Evolutionary conservation across 1,140 invertebrate genomes (phyloP).

Genomic region (Bombus sibiricus): DNA sequence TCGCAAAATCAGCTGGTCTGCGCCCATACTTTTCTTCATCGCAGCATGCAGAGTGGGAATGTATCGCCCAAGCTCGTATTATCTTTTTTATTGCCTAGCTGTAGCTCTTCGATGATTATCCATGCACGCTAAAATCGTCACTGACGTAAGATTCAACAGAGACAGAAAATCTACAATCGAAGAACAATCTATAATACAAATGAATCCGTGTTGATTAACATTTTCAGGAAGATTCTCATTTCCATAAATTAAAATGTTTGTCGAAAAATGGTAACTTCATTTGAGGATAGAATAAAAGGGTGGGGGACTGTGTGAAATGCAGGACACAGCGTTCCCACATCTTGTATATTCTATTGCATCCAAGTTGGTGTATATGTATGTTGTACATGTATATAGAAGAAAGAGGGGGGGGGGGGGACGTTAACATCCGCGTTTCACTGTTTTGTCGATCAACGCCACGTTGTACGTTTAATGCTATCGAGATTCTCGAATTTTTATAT

Average conservation of each 20-base stretch:
- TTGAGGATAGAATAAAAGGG: background rate
- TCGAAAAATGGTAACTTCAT: background rate
- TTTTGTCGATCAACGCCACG: slow-evolving; percentile 20
- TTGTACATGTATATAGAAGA: background rate
- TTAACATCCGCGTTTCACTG: slow-evolving; percentile 52
- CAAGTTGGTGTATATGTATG: slow-evolving; percentile 3
- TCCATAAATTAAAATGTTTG: background rate
- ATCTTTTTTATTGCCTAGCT: background rate
- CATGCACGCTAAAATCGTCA: slow-evolving; percentile 44
- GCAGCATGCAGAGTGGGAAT: background rate
- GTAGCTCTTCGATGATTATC: background rate
- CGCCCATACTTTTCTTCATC: background rate
- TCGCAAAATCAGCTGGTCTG: no score
- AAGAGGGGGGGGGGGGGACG: background rate
- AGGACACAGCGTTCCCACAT: slow-evolving; percentile 71
- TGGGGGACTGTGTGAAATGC: slow-evolving; percentile 32
- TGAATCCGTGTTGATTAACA: background rate
- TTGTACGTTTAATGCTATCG: background rate
- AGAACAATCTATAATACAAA: background rate
- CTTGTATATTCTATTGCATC: slow-evolving; percentile 10
- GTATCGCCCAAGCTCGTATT: background rate
- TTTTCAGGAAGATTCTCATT: background rate
- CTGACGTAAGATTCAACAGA: slow-evolving; percentile 42
- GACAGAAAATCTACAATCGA: background rate
- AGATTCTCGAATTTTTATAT: no score